Conservation (phyloP, 2,797 vertebrate species). For the Pagetopsis macropterus region DNA sequence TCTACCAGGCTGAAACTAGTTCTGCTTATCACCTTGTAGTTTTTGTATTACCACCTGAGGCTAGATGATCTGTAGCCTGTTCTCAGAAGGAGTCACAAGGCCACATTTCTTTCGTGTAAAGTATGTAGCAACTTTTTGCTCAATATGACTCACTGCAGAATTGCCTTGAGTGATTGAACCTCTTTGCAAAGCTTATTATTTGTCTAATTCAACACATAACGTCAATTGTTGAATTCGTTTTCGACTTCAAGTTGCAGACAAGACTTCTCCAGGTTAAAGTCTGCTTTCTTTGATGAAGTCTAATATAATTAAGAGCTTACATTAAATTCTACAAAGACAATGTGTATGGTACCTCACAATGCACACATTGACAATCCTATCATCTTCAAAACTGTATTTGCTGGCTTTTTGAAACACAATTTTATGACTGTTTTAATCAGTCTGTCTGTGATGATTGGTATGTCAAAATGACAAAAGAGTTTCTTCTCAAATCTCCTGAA, state of each 20-base stretch:
- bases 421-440: neutral
- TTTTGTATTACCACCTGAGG: too few species aligned
- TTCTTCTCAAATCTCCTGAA: neutral
- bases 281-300: slow-evolving; percentile 4
- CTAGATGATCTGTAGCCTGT: too few species aligned
- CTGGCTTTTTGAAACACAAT: neutral
- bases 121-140: too few species aligned
- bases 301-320: slow-evolving; percentile 14
- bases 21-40: too few species aligned
- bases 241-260: neutral
- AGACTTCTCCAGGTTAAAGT: neutral
- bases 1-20: too few species aligned
- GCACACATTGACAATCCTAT: neutral
- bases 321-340: neutral
- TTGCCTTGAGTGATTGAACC: too few species aligned
- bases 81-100: too few species aligned
- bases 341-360: neutral
- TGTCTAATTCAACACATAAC: too few species aligned
- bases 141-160: too few species aligned
- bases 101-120: neutral
- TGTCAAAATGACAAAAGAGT: neutral
- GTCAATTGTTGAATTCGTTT: too few species aligned
- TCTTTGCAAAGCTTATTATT: too few species aligned
- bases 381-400: neutral
- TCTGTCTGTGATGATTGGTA: neutral